These are phyloP conservation scores for Sebastes paucispinis DNA, from an alignment of 2,797 vertebrate genomes.

Conservation along the genomic window DNA sequence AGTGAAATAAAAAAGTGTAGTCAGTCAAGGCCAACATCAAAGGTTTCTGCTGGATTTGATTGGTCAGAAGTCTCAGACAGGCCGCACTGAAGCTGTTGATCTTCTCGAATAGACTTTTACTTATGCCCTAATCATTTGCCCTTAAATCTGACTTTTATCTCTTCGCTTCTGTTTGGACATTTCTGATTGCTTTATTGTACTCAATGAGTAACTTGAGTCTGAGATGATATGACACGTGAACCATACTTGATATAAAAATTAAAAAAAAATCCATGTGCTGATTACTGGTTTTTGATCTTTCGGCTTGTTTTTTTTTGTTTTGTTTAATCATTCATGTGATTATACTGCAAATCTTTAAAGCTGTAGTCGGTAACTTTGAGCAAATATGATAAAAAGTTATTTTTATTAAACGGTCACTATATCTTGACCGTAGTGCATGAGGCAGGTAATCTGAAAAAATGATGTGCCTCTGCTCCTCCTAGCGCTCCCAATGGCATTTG, in stretches of 20 bases:
- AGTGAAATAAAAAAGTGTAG: not conserved
- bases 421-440: no score
- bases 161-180: not conserved
- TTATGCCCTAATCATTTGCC: not conserved
- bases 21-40: conserved; percentile 34
- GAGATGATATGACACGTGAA: not conserved
- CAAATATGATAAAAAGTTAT: no score
- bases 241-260: not conserved
- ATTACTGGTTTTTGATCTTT: not conserved
- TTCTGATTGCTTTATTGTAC: not conserved
- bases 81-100: not conserved
- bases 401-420: no score
- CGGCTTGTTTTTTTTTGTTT: not conserved
- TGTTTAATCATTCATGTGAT: not conserved
- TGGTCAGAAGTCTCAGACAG: conserved; percentile 23
- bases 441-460: no score
- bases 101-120: not conserved
- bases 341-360: not conserved
- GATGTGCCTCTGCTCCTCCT: no score
- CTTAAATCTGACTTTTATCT: conserved; percentile 14
- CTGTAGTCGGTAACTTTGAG: no score
- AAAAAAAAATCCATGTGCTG: not conserved
- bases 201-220: not conserved
- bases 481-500: no score
- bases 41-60: conserved; percentile 30